Percentiles rank a stretch among this genome's conserved stretches.
phyloP scores from a whole-genome alignment of 2,797 vertebrate species.

The Pitangus sulphuratus region DNA sequence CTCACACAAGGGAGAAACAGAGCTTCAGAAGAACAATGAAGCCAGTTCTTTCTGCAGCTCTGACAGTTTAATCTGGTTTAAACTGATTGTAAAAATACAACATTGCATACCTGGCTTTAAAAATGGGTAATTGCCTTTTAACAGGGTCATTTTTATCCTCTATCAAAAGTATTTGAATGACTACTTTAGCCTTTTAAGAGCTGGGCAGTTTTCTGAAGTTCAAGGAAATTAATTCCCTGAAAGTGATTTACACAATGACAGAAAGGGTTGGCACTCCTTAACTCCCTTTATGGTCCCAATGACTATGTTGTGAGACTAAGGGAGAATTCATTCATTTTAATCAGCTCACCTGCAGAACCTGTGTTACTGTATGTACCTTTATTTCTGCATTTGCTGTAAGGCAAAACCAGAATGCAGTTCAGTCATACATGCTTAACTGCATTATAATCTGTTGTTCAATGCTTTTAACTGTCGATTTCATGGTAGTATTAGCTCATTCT shows the following conservation, averaged over 20 bases:
- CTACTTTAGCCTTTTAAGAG: background rate
- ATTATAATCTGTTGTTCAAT: background rate
- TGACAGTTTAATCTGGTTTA: background rate
- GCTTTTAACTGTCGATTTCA: background rate
- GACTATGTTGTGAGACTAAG: background rate
- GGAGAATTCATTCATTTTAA: background rate
- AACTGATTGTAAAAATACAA: background rate
- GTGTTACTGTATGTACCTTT: background rate
- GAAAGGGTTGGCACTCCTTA: background rate
- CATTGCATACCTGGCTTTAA: background rate
- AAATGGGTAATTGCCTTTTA: background rate
- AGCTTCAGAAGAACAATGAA: background rate
- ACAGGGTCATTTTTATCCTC: background rate
- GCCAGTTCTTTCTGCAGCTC: background rate
- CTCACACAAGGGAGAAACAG: background rate
- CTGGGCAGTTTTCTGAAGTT: background rate
- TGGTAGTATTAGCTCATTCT: background rate
- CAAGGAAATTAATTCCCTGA: background rate
- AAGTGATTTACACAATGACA: background rate
- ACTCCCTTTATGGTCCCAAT: background rate
- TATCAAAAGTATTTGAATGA: background rate
- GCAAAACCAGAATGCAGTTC: background rate
- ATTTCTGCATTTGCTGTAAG: background rate
- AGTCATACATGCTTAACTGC: rapidly evolving
- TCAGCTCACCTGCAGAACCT: background rate